Percentiles rank a stretch among this genome's conserved stretches.
Evolutionary conservation across 2,888 invertebrate species (phyloP).

Genomic region (Thelaira solivaga): DNA sequence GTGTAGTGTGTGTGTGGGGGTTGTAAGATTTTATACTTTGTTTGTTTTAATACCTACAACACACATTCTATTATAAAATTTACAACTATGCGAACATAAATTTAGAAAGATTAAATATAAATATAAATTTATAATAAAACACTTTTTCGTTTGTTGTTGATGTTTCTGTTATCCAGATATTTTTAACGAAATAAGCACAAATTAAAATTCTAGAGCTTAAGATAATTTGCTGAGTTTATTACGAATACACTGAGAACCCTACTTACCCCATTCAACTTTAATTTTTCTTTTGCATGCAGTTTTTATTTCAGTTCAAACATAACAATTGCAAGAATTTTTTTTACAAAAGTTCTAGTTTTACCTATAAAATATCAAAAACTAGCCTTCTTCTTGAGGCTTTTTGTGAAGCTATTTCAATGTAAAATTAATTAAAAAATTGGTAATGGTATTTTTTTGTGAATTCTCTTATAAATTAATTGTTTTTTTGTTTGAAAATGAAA

Average conservation of each 20-base stretch:
- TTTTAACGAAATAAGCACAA: slow-evolving; percentile 42
- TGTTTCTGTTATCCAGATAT: slow-evolving; percentile 24
- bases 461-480: no score
- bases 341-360: no score
- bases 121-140: slow-evolving; percentile 43
- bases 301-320: no score
- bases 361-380: no score
- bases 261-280: no score
- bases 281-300: not conserved
- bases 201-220: slow-evolving; percentile 35
- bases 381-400: no score
- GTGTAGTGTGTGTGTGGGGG: not conserved
- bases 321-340: no score
- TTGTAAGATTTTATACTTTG: no score
- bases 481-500: no score
- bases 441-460: no score
- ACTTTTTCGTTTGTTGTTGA: not conserved
- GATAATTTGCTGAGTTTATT: not conserved
- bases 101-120: slow-evolving; percentile 66
- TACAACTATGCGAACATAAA: slow-evolving; percentile 74
- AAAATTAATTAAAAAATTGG: no score
- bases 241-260: not conserved
- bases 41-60: slow-evolving; percentile 2
- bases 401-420: no score
- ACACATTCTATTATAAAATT: slow-evolving; percentile 67